These are phyloP conservation scores for Drosophila fuyamai DNA, from an alignment of 1,140 invertebrate species.

Conservation along the genomic window DNA sequence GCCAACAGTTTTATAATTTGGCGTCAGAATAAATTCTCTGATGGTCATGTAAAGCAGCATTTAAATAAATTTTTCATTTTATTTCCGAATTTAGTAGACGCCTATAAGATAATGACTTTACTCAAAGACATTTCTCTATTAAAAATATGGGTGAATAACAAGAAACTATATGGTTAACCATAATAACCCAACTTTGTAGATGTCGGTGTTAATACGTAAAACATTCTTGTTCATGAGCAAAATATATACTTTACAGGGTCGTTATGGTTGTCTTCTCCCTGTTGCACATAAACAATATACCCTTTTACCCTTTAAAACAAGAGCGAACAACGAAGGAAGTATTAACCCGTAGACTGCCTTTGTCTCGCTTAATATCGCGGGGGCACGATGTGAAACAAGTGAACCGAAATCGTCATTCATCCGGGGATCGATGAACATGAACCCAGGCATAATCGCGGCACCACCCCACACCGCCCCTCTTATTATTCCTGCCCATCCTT, in stretches of 20 bases:
- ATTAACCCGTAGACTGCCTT: conserved; percentile 19
- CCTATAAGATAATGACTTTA: no score
- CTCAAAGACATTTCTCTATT: no score
- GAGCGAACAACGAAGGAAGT: conserved; percentile 1
- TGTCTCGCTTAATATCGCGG: conserved; percentile 32
- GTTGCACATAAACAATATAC: conserved; percentile 1
- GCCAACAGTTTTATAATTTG: conserved; percentile 4
- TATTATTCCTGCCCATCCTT: conserved; percentile 24
- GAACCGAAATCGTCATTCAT: conserved; percentile 36
- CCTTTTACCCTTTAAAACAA: neutral
- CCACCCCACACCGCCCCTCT: conserved; percentile 1
- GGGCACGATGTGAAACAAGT: conserved; percentile 34
- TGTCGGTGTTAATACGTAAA: no score
- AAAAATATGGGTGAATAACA: no score
- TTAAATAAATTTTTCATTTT: conserved; percentile 34
- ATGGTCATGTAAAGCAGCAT: conserved; percentile 1
- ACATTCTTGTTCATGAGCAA: neutral
- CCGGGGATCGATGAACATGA: conserved; percentile 24
- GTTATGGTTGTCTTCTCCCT: no score
- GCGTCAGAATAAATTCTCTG: conserved; percentile 4
- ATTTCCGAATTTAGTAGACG: neutral
- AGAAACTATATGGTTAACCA: no score
- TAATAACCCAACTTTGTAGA: no score
- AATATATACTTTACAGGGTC: neutral
- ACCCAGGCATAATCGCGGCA: conserved; percentile 7